Evolutionary conservation across 2,797 vertebrate species (phyloP), one percentile per base, ranked within the genome.

Genomic region (Poeciliopsis infans): DNA sequence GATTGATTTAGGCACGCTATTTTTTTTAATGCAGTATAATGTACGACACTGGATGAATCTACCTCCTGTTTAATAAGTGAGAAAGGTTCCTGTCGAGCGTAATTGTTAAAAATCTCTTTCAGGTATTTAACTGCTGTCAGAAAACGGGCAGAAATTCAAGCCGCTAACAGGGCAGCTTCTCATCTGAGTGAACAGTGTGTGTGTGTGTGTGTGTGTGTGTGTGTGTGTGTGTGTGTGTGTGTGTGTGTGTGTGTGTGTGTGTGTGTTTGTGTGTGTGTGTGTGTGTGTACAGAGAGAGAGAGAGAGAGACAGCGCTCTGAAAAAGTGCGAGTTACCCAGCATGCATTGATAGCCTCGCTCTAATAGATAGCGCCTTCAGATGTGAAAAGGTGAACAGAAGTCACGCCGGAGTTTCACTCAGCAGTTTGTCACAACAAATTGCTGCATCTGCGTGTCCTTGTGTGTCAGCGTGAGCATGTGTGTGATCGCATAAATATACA

Each of bases 381-480:
- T 74, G 59, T 72, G 82, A 86, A 88, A 85, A 90, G 91, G 85
- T 88, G 92, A 89, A 83, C 79, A 74, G n/a, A 80, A 87, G 86
- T 82, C 76, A 43, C 11, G 82, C 78, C 75, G 76, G 64, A 91
- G 85, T 83, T 85, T 86, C 55, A 74, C 82, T 77, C 85, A 47
- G 83, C 85, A 85, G 85, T 86, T 87, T 88, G 88, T 86, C 89
- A 85, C 80, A 75, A 85, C 84, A 90, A 88, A 89, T 86, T 81
- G 85, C 59, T 68, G 78, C 39, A 51, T 79, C 31, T 46, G 53
- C 36, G 77, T 78, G 81, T 84, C 78, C 70, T 36, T 80, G 61
- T 79, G 75, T 79, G 81, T 73, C 70, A 75, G 73, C 45, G 36
- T 46, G 25, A 31, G 55, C 75, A 49, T 68, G 57, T 74, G 23